A percentile compares a stretch with the other conserved stretches of the same genome.
Evolutionary conservation across 2,888 invertebrate species (phyloP).

Genomic region (Actias luna): DNA sequence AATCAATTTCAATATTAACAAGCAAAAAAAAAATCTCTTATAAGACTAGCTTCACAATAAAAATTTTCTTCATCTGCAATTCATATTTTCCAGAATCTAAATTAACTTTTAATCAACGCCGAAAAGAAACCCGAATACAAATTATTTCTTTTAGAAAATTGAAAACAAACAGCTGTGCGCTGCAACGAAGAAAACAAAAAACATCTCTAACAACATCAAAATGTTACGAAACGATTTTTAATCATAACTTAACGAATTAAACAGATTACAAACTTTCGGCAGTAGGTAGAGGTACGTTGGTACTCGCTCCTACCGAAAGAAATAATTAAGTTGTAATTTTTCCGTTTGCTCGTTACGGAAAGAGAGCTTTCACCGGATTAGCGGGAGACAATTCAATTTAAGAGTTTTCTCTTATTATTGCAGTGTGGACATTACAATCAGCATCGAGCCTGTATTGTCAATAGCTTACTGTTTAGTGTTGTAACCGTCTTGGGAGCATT

Average conservation of each 20-base stretch:
- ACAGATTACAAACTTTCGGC: constrained; percentile 50
- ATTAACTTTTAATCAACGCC: not conserved
- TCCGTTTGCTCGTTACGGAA: constrained; percentile 50
- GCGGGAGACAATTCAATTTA: constrained; percentile 27
- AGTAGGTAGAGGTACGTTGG: no score
- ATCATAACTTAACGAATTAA: constrained; percentile 63
- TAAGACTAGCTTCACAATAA: not conserved
- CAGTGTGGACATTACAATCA: not conserved
- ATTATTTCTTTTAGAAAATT: not conserved
- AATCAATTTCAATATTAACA: no score
- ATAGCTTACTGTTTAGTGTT: no score
- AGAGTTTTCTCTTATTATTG: constrained; percentile 10
- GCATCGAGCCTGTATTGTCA: not conserved
- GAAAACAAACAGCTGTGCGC: not conserved
- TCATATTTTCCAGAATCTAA: not conserved
- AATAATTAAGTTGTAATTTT: constrained; percentile 61
- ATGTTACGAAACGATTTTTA: constrained; percentile 42
- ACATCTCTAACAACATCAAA: constrained; percentile 18
- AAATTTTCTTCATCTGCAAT: not conserved
- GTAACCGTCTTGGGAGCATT: no score
- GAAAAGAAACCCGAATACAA: not conserved
- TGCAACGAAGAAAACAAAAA: not conserved
- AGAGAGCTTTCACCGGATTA: constrained; percentile 28
- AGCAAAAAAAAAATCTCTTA: no score
- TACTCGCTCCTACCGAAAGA: constrained; percentile 23